Base-by-base conservation (phyloP, 2,888 invertebrate species). In the Rhogogaster chlorosoma region DNA sequence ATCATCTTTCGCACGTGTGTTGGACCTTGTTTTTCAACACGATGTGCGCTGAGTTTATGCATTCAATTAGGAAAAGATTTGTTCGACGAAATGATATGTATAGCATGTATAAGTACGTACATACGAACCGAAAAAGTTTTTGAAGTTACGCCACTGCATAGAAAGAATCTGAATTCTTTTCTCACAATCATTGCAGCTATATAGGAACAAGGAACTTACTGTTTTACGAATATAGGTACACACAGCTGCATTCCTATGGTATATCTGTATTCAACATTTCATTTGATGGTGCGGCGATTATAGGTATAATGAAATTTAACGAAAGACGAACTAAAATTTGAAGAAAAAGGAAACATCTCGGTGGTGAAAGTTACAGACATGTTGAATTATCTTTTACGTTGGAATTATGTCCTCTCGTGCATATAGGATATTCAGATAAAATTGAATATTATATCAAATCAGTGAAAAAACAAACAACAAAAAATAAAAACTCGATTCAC, bases 221-320 rank as follows among this genome's bases (percentile, higher is more conserved):
- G 61, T 61, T 26, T 26, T 10, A 61, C 61, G 10, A 61, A 61
- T 61, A 61, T 12, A 26, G n/a, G n/a, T n/a, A 10, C 2, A 26
- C n/a, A 26, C n/a, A 61, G 57, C 61, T 61, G 61, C 61, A 61
- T 61, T 61, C 61, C 61, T 61, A 53, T 53, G 53, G 53, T 53
- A n/a, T 49, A 42, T 42, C 42, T 45, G n/a, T 53, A n/a, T 53
- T 61, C 0, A 26, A 61, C 61, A 22, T 61, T 61, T 61, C 7
- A 26, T 61, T 26, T 61, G 61, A 61, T 26, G 26, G 12, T 61
- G n/a, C n/a, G 1, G 12, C 61, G 10, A 53, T n/a, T 61, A 53
- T 53, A 53, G 9, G 7, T 7, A 3, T n/a, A 49, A 18, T 49
- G 49, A 49, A 18, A 49, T 53, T 53, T 1, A 53, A 53, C 53